phyloP scores from a whole-genome alignment of 1,140 invertebrate species.

The Eumeta japonica region DNA sequence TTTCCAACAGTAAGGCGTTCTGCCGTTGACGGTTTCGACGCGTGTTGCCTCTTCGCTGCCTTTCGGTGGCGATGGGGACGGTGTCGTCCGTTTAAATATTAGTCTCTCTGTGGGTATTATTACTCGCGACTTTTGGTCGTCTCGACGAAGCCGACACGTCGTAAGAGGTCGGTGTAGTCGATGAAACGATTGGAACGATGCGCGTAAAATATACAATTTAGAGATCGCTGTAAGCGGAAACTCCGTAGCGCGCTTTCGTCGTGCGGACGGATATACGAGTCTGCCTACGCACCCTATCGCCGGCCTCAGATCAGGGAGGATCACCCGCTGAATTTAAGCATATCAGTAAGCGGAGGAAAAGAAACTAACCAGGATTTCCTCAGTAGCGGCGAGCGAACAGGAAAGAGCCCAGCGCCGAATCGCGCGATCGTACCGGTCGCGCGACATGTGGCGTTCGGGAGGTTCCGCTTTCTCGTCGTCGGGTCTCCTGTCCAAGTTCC shows the following conservation, averaged over 20 bases:
- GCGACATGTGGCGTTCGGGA: constrained; percentile 71
- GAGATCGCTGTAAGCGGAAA: background rate
- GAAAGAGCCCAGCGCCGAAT: constrained; percentile 69
- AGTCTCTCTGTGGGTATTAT: too few species aligned
- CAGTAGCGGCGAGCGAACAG: constrained; percentile 85
- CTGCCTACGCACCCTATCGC: constrained; percentile 13
- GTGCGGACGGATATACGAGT: constrained; percentile 1
- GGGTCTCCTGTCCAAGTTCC: constrained; percentile 62
- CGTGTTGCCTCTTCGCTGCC: background rate
- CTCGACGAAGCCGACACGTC: background rate
- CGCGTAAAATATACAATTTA: background rate
- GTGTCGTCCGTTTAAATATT: constrained; percentile 8
- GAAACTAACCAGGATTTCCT: constrained; percentile 87
- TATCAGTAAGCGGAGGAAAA: constrained; percentile 91
- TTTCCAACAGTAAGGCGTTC: too few species aligned
- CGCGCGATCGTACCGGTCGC: constrained; percentile 42
- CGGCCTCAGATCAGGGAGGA: constrained; percentile 71
- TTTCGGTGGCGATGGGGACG: background rate
- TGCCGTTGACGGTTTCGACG: background rate
- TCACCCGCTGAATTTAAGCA: constrained; percentile 83
- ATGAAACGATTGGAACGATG: background rate
- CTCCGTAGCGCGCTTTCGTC: background rate
- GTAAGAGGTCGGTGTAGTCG: constrained; percentile 2
- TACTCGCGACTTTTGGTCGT: background rate
- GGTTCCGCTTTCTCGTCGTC: constrained; percentile 43